phyloP scores from a whole-genome alignment of 2,888 invertebrate genomes.

The Cheilosia scutellata region DNA sequence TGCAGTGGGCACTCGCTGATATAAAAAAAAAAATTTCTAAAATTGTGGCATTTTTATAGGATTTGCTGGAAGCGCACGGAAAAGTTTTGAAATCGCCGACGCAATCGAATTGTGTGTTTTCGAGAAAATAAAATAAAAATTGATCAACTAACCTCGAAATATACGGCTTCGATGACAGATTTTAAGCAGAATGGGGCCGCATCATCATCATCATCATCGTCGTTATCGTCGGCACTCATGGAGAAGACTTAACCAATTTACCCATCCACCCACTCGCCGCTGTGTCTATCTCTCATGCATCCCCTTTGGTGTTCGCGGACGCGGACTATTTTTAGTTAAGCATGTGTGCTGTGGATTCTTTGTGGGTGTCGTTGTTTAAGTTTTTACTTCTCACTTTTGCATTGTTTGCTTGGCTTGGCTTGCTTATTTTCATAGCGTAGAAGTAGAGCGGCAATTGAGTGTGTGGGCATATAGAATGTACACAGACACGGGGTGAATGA shows the following conservation, averaged over 20 bases:
- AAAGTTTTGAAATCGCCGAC: slow-evolving; percentile 47
- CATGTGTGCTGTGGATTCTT: slow-evolving; percentile 5
- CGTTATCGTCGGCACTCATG: neutral
- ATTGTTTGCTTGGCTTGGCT: slow-evolving; percentile 10
- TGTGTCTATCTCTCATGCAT: neutral
- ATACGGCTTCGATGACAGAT: slow-evolving; percentile 61
- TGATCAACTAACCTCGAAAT: slow-evolving; percentile 53
- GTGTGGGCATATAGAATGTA: neutral
- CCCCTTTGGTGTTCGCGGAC: neutral
- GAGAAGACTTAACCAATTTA: neutral
- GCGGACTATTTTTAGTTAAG: slow-evolving; percentile 28
- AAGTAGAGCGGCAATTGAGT: neutral
- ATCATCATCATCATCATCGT: slow-evolving; percentile 19
- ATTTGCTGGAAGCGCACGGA: slow-evolving; percentile 14
- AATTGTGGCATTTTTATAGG: slow-evolving; percentile 61
- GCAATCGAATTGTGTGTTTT: slow-evolving; percentile 44
- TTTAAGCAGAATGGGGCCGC: slow-evolving; percentile 45
- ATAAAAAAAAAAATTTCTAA: slow-evolving; percentile 33
- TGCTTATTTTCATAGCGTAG: neutral
- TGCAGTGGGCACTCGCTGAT: slow-evolving; percentile 19
- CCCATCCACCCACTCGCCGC: neutral
- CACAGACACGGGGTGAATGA: slow-evolving; percentile 22
- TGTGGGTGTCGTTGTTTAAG: slow-evolving; percentile 12
- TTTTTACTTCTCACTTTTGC: slow-evolving; percentile 36
- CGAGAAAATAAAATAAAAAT: slow-evolving; percentile 17